Evolutionary conservation across 2,888 invertebrate species (phyloP), one percentile per base, ranked within the genome.

Genomic region (Sesia apiformis): DNA sequence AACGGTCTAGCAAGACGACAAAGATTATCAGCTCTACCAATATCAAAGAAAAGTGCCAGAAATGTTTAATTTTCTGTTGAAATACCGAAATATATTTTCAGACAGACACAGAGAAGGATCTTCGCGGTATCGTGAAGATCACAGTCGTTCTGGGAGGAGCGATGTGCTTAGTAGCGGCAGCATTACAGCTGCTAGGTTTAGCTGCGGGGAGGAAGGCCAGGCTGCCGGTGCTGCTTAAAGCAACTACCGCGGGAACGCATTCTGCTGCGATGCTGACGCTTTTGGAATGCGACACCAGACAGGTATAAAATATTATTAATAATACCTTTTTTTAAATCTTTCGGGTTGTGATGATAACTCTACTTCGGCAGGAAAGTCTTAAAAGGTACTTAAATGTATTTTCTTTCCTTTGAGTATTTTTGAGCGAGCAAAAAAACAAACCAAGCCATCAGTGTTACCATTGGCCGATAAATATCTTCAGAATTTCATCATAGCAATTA

Each of bases 71-170:
- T 42, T 42, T 7, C 42, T 42, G 1, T 42, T 42, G 42, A 6
- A 42, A 23, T 1, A 23, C 23, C 23, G 23, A 23, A 23, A 23
- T 23, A 23, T 23, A 23, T 23, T 39, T 50, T 39, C 69, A 88
- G 88, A 84, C 84, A 57, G 84, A 86, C 52, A 78, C 76, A 55
- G 87, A 86, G 57, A 81, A 80, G 56, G 86, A 87, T 50, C 69
- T 86, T 1, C 77, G 80, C 1, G 82, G 81, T 0, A 73, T 87
- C 5, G 84, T 87, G 3, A 82, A 80, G 62, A 80, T 88, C 40
- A 84, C 85, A 4, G 81, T 81, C 0, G 81, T 84, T 1, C 58
- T 87, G 1, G 80, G 87, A 0, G 84, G 82, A 0, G 87, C 84
- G 0, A 80, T 89, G 81, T 87, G 88, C 56, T 63, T 86, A 5